phyloP scores from a whole-genome alignment of 2,888 invertebrate species.

The Eristalis intricaria region DNA sequence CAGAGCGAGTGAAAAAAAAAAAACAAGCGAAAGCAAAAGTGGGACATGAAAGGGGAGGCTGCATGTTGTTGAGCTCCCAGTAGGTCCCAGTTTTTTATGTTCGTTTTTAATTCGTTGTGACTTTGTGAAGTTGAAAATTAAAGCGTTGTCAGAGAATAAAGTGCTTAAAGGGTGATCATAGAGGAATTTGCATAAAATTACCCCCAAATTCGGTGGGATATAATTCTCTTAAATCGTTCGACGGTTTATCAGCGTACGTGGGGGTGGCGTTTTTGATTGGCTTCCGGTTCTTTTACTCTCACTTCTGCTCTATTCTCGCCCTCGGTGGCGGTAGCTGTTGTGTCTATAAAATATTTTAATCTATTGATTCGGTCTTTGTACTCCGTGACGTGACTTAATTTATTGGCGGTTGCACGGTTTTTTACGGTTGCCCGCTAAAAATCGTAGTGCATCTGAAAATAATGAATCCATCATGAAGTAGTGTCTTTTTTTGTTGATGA shows the following conservation, averaged over 20 bases:
- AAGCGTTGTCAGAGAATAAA: constrained; percentile 60
- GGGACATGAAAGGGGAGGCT: constrained; percentile 31
- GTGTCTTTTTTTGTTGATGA: background rate
- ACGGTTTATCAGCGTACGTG: background rate
- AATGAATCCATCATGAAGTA: background rate
- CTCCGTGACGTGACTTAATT: background rate
- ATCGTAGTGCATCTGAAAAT: background rate
- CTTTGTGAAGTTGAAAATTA: constrained; percentile 65
- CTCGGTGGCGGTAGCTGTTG: background rate
- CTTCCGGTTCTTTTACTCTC: background rate
- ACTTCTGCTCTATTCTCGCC: background rate
- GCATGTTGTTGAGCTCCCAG: constrained; percentile 3
- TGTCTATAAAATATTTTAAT: background rate
- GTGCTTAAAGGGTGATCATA: constrained; percentile 59
- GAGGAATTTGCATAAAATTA: constrained; percentile 57
- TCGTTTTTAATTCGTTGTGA: constrained; percentile 63
- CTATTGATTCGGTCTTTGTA: background rate
- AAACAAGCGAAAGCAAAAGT: constrained; percentile 1
- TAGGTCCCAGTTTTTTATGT: constrained; percentile 48
- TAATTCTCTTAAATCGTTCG: constrained; percentile 35
- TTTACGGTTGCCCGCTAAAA: background rate
- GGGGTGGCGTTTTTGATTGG: background rate
- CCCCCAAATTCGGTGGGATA: constrained; percentile 16
- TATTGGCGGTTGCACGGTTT: background rate
- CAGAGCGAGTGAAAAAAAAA: background rate